Percentiles rank a stretch among this genome's conserved stretches.
These are phyloP conservation scores for Cynopterus sphinx DNA, from an alignment of 2,797 vertebrate species.

Conservation along the genomic window DNA sequence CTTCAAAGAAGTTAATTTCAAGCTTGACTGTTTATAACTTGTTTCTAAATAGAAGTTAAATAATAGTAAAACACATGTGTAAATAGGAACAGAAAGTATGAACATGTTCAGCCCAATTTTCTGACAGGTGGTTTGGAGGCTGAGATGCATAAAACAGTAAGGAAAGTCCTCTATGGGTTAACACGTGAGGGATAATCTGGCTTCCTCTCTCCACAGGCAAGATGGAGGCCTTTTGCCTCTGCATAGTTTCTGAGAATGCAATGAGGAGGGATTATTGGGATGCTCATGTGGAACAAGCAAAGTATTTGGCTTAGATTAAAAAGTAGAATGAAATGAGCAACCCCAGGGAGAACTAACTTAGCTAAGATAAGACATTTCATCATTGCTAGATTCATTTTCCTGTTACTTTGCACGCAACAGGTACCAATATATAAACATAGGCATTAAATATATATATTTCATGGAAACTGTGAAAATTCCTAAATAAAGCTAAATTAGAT, in stretches of 20 bases:
- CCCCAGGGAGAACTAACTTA: not conserved
- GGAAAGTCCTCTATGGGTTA: conserved; percentile 38
- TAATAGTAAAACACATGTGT: conserved; percentile 55
- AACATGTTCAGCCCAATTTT: not conserved
- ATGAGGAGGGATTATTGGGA: not conserved
- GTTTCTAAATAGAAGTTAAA: conserved; percentile 55
- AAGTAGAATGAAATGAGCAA: conserved; percentile 25
- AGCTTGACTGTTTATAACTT: conserved; percentile 49
- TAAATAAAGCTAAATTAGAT: conserved; percentile 40
- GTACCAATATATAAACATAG: not conserved
- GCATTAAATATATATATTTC: not conserved
- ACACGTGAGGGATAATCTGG: not conserved
- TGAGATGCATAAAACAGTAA: not conserved
- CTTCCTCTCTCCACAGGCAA: conserved; percentile 48
- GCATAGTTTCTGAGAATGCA: not conserved
- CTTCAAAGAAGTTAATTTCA: conserved; percentile 54
- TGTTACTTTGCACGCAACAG: not conserved
- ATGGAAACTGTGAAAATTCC: not conserved
- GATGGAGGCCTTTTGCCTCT: conserved; percentile 44
- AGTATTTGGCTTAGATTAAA: conserved; percentile 29
- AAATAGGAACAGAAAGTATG: conserved; percentile 54
- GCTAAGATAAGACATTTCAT: not conserved
- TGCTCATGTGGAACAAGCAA: not conserved
- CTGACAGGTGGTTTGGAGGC: conserved; percentile 54
- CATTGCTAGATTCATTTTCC: not conserved